Percentiles rank a stretch among this genome's conserved stretches.
Evolutionary conservation across 2,113 vertebrate genomes (phyloP).

Genomic region (Laticauda laticaudata): DNA sequence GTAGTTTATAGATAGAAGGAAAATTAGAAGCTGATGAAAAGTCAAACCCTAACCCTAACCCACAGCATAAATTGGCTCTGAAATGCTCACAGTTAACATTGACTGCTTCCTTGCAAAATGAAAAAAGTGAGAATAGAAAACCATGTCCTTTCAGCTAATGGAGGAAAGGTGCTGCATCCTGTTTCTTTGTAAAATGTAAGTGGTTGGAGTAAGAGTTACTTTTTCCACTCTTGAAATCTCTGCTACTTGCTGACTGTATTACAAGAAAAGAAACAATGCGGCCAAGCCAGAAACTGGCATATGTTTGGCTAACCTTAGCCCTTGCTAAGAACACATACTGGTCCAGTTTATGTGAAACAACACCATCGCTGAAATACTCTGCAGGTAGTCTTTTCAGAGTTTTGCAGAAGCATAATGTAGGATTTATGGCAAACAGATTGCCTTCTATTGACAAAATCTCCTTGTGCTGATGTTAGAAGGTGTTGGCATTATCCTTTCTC

Average conservation of each 20-base stretch:
- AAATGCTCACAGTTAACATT: conserved; percentile 6
- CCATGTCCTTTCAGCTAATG: neutral
- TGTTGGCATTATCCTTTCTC: neutral
- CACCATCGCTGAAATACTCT: neutral
- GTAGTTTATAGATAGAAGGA: neutral
- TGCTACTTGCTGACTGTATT: neutral
- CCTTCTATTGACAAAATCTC: neutral
- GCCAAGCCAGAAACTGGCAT: neutral
- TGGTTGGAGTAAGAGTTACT: neutral
- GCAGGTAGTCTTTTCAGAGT: neutral
- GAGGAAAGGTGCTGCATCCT: neutral
- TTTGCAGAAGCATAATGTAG: too few species aligned
- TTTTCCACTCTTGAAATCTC: neutral
- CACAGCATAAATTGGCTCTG: neutral
- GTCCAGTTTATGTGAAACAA: neutral
- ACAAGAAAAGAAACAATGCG: neutral
- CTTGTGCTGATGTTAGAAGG: neutral
- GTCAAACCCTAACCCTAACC: too few species aligned
- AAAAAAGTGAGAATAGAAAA: neutral
- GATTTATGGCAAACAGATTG: neutral
- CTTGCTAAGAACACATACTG: neutral
- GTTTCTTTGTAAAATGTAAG: neutral
- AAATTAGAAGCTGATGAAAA: neutral
- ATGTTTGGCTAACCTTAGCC: neutral
- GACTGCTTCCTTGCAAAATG: rapidly evolving